These are phyloP conservation scores for Excalfactoria chinensis DNA, from an alignment of 2,113 vertebrate species.

Conservation along the genomic window DNA sequence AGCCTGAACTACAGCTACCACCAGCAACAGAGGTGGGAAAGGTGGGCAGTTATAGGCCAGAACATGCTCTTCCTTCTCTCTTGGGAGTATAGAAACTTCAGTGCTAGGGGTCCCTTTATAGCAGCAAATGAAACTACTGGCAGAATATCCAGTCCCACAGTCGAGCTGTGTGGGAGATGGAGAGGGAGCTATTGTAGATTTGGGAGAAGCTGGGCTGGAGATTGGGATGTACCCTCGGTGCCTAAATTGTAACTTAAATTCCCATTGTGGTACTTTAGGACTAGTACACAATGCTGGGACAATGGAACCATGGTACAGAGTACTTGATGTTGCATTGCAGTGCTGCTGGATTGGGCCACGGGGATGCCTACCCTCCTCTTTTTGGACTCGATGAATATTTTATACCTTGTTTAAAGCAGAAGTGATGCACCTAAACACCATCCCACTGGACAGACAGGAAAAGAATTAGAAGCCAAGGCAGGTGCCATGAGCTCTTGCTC, in stretches of 20 bases:
- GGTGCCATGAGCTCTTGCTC: not conserved
- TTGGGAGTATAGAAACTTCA: not conserved
- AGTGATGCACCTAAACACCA: not conserved
- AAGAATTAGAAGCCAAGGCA: not conserved
- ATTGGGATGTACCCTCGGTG: not conserved
- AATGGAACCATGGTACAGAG: not conserved
- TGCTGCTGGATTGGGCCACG: not conserved
- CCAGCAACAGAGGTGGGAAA: not conserved
- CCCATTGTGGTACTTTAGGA: not conserved
- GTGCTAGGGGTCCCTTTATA: not conserved
- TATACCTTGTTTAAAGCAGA: not conserved
- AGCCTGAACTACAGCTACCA: not conserved
- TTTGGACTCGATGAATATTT: not conserved
- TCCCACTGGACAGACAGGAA: not conserved
- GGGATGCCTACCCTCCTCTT: not conserved
- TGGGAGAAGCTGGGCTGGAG: not conserved
- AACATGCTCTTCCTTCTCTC: not conserved
- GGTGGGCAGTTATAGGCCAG: not conserved
- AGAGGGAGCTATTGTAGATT: fast-evolving
- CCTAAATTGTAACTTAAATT: not conserved
- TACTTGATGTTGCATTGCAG: not conserved
- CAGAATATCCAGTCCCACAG: not conserved
- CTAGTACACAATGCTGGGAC: not conserved
- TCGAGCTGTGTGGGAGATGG: too few species aligned
- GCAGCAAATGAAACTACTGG: not conserved